Evolutionary conservation across 2,797 vertebrate genomes (phyloP), one percentile per base, ranked within the genome.

Genomic region (Muraenolepis orangiensis): DNA sequence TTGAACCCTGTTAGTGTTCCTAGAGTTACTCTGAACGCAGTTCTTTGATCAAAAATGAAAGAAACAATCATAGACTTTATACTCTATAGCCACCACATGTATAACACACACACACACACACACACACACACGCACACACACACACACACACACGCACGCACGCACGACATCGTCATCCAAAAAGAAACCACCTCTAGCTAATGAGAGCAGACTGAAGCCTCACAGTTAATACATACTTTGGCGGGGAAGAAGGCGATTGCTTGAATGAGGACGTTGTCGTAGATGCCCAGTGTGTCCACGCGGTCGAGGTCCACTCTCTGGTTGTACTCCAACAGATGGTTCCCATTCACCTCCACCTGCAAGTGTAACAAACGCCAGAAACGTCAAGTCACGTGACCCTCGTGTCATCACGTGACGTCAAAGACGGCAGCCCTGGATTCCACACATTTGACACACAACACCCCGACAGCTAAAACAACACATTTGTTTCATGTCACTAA

Each of bases 281-380:
- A 95, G 74, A 99, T 92, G 70, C 78, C 83, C 76, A 98, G 77
- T 0, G 97, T 98, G 90, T 98, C 94, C 69, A 98, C 92, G 29
- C 79, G 93, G 72, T 88, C 85, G 75, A 94, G 90, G 4, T 89
- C 90, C 74, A 97, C 34, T 76, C 95, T 91, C 78, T 98, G 93
- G 66, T 91, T 91, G 69, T 95, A 98, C 67, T 96, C 92, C 80
- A 99, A 81, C 26, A 92, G 72, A 7, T 97, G 96, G 34, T 82
- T 92, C 6, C 95, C 95, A 70, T 98, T 97, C 74, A 98, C 93
- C 12, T 96, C 90, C 86, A 97, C 96, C 97, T 99, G 57, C 1
- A 64, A 12, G 57, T n/a, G 8, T 4, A 8, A 8, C 32, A 34
- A 8, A 34, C 32, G 8, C 3, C 51, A 57, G n/a, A 18, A 14